A percentile compares a stretch with the other conserved stretches of the same genome.
phyloP scores from a whole-genome alignment of 2,113 vertebrate species.

The Saguinus imperator region DNA sequence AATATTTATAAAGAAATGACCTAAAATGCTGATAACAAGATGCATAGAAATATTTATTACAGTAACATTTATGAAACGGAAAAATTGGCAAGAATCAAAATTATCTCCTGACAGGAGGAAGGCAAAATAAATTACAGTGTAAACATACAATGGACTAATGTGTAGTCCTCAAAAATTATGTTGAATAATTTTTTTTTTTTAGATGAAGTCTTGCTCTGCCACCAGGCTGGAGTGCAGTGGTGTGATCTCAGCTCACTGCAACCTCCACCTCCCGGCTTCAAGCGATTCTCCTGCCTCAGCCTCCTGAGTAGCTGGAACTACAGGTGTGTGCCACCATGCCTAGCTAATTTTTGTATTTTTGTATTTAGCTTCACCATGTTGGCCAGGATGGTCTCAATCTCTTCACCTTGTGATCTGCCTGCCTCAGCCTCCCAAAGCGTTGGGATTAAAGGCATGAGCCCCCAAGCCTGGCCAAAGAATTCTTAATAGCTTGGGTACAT shows the following conservation, averaged over 20 bases:
- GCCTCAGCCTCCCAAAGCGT: background rate
- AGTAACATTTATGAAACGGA: background rate
- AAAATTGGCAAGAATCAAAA: background rate
- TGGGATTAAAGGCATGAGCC: background rate
- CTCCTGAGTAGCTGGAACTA: too few relatives aligned
- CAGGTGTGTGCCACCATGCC: too few relatives aligned
- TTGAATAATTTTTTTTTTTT: background rate
- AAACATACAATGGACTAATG: background rate
- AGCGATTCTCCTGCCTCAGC: too few relatives aligned
- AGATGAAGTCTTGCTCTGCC: too few relatives aligned
- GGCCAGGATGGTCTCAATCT: background rate
- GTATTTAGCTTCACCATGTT: background rate
- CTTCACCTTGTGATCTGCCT: background rate
- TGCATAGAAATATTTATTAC: background rate
- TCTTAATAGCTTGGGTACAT: background rate
- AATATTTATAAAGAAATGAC: background rate
- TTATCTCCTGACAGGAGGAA: background rate
- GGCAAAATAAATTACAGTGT: background rate
- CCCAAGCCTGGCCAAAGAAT: fast-evolving
- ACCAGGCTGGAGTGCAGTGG: too few relatives aligned
- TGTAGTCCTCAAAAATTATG: background rate
- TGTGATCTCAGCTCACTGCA: too few relatives aligned
- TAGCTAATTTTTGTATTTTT: background rate
- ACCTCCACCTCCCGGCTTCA: too few relatives aligned
- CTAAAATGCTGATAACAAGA: background rate